Conservation (phyloP, 1,140 invertebrate species). For the Drosophila jambulina region DNA sequence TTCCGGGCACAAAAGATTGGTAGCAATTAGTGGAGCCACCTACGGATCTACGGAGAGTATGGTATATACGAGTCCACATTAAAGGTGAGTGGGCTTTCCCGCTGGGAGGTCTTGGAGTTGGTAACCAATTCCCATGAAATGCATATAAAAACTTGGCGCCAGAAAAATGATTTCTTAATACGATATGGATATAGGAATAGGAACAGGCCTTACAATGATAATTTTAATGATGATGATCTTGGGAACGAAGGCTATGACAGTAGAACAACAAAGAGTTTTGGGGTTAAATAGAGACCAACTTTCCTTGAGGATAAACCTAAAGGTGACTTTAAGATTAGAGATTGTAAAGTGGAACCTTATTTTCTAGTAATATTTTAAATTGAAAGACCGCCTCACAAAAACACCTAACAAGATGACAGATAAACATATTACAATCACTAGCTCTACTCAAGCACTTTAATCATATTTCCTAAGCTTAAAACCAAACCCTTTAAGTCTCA, state of each 20-base stretch:
- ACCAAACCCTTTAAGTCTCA: background rate
- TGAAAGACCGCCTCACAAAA: background rate
- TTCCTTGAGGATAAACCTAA: no score
- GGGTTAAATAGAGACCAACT: slow-evolving; percentile 14
- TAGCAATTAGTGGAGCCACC: slow-evolving; percentile 60
- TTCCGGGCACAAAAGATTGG: slow-evolving; percentile 57
- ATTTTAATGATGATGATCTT: background rate
- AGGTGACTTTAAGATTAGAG: background rate
- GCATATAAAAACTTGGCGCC: slow-evolving; percentile 50
- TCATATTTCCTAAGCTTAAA: background rate
- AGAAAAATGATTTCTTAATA: slow-evolving; percentile 51
- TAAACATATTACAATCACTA: background rate
- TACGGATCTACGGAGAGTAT: slow-evolving; percentile 11
- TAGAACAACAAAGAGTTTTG: background rate
- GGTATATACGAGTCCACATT: slow-evolving; percentile 10
- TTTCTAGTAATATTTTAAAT: background rate
- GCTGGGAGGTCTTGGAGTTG: slow-evolving; percentile 40
- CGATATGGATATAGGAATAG: slow-evolving; percentile 47
- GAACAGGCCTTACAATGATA: slow-evolving; percentile 1
- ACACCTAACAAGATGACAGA: background rate
- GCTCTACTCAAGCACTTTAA: background rate
- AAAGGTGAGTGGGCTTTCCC: slow-evolving; percentile 12
- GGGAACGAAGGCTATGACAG: background rate
- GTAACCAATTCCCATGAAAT: slow-evolving; percentile 51
- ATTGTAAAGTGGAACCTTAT: background rate